A percentile compares a stretch with the other conserved stretches of the same genome.
phyloP scores from a whole-genome alignment of 2,113 vertebrate species.

The Sigmodon hispidus region DNA sequence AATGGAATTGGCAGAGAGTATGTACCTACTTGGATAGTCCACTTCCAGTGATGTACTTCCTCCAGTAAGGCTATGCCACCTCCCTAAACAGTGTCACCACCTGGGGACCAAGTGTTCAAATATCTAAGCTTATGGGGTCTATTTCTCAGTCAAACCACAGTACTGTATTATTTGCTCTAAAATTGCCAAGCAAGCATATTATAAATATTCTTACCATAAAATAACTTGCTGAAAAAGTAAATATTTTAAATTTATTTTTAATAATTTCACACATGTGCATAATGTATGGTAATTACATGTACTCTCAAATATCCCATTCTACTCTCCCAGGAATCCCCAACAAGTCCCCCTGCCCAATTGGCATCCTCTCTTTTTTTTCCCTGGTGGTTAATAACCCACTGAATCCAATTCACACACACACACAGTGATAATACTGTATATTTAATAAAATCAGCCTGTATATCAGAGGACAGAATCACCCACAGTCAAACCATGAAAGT shows the following conservation, averaged over 20 bases:
- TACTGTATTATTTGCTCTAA: not conserved
- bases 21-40: too few species aligned
- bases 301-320: not conserved
- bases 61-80: not conserved
- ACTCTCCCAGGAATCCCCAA: not conserved
- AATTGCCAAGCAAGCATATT: not conserved
- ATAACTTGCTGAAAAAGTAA: not conserved
- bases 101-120: not conserved
- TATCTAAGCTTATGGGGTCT: too few species aligned
- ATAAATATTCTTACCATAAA: not conserved
- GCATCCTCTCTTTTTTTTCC: not conserved
- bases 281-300: not conserved
- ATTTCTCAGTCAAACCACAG: not conserved
- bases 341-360: not conserved
- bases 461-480: too few species aligned
- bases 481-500: too few species aligned
- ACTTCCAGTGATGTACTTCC: not conserved
- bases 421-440: too few species aligned
- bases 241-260: not conserved
- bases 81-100: not conserved
- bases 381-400: not conserved
- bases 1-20: not conserved
- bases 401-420: not conserved
- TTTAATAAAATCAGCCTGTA: too few species aligned
- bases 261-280: not conserved